Evolutionary conservation across 2,888 invertebrate genomes (phyloP), one percentile per base, ranked within the genome.

Genomic region (Subacronicta megacephala): DNA sequence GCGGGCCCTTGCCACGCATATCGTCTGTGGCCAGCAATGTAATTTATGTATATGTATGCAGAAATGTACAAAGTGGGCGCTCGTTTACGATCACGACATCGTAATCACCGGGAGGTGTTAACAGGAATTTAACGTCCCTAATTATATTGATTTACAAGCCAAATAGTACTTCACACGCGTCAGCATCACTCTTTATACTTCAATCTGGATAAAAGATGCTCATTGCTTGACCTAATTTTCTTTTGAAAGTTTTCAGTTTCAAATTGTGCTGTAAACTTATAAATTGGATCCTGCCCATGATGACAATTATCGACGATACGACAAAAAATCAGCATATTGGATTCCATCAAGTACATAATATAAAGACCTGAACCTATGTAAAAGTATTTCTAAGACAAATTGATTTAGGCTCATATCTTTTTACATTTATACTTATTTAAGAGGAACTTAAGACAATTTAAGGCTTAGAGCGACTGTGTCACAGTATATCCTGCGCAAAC

Each of bases 141-240:
- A 84, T 83, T 84, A 80, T 80, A 84, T 80, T 81, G 78, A 83
- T 81, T 84, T 84, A 83, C 79, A 80, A 75, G 52, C 67, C 69
- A 66, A 72, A 76, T 67, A 72, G 50, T 60, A 50, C 42, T 61
- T 36, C 49, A 54, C 46, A 38, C 49, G 59, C 40, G 45, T 23
- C 52, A 44, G 43, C 45, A 41, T 55, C 55, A 51, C 57, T 62
- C 18, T 52, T 31, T 18, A 33, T 41, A 41, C 38, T 45, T 46
- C 43, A 20, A 33, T 43, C 49, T 44, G 29, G 10, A 5, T 41
- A 42, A 51, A 37, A 17, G 26, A 52, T 33, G 52, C 20, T 57
- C 18, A 20, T 46, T n/a, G 5, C 12, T 55, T 16, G n/a, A n/a
- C n/a, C n/a, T 13, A 6, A 26, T 20, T 52, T 33, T 0, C 12